These are phyloP conservation scores for Pyrgilauda ruficollis DNA, from an alignment of 2,113 vertebrate genomes.

Conservation along the genomic window DNA sequence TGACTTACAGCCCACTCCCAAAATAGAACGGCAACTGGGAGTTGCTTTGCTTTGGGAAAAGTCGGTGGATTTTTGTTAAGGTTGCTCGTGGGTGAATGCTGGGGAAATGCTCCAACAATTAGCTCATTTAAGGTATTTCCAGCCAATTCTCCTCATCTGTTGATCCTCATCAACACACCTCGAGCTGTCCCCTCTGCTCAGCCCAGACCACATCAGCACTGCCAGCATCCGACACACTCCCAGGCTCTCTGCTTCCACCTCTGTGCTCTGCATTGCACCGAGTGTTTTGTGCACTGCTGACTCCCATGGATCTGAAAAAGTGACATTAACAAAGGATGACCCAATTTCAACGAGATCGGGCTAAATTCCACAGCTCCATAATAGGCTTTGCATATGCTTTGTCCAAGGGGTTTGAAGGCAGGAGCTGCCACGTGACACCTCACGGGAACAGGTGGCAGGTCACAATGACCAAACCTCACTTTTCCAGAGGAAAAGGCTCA, in stretches of 20 bases:
- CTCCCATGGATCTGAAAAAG: not conserved
- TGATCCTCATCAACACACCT: not conserved
- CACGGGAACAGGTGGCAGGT: not conserved
- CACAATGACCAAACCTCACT: not conserved
- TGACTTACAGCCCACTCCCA: not conserved
- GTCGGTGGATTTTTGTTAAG: not conserved
- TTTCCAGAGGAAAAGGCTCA: not conserved
- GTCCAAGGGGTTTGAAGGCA: not conserved
- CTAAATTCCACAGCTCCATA: not conserved
- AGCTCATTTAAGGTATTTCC: not conserved
- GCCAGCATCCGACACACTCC: not conserved
- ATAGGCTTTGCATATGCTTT: slow-evolving; percentile 15
- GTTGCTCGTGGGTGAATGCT: not conserved
- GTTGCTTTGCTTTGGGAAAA: not conserved
- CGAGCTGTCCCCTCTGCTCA: not conserved
- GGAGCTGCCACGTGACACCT: fast-evolving
- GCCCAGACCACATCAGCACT: not conserved
- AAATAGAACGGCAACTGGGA: not conserved
- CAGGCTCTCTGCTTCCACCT: not conserved
- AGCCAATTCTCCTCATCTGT: not conserved
- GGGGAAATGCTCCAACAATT: not conserved
- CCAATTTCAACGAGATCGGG: not conserved
- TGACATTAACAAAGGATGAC: slow-evolving; percentile 48
- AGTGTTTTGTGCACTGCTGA: not conserved
- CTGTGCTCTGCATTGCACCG: not conserved